A percentile compares a stretch with the other conserved stretches of the same genome.
These are phyloP conservation scores for Acanthaster planci DNA, from an alignment of 35 echinoderm and acorn worm genomes.

Conservation along the genomic window DNA sequence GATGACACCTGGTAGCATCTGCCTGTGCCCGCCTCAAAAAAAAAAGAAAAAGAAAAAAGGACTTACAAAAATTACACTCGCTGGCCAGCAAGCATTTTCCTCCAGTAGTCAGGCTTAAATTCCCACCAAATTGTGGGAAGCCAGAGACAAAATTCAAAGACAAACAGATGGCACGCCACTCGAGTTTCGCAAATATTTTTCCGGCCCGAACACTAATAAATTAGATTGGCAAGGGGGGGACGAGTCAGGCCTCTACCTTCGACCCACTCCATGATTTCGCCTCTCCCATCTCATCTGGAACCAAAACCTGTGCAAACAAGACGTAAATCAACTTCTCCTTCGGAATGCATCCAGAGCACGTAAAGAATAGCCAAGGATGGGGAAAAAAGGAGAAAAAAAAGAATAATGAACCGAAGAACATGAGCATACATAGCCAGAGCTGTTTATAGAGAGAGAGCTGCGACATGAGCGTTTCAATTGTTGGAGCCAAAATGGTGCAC, in stretches of 20 bases:
- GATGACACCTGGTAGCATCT: neutral
- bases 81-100: neutral
- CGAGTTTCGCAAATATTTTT: conserved; percentile 34
- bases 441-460: no score
- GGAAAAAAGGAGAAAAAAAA: no score
- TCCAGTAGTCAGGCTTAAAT: neutral
- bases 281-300: conserved; percentile 8
- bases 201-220: conserved; percentile 28
- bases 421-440: no score
- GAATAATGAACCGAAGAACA: no score
- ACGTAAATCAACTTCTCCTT: conserved; percentile 7
- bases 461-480: no score
- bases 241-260: neutral
- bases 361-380: no score
- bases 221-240: conserved; percentile 1
- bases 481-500: no score
- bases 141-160: conserved; percentile 20
- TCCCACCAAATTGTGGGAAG: conserved; percentile 25
- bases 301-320: conserved; percentile 30
- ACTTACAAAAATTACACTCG: neutral
- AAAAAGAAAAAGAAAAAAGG: neutral
- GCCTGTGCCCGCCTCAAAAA: neutral
- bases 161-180: conserved; percentile 24
- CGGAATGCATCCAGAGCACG: no score
- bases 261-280: neutral